phyloP scores from a whole-genome alignment of 35 echinoderm and acorn worm genomes.

The Apostichopus japonicus region DNA sequence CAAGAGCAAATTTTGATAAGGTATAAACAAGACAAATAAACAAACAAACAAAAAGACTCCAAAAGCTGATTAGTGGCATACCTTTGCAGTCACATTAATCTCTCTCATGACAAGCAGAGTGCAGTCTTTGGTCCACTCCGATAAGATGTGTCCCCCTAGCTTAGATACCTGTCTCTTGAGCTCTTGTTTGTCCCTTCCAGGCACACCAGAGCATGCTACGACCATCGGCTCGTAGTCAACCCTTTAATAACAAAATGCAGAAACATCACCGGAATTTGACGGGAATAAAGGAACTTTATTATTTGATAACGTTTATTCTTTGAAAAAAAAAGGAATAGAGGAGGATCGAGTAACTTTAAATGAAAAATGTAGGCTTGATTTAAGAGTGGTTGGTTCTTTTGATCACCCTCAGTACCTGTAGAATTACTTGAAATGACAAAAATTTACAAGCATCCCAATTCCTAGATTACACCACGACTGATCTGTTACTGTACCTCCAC shows the following conservation, averaged over 20 bases:
- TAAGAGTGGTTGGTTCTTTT: too few species aligned
- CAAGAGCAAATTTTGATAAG: too few species aligned
- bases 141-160: conserved; percentile 77
- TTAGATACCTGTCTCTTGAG: conserved; percentile 60
- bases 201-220: conserved; percentile 70
- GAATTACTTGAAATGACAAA: too few species aligned
- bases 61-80: background rate
- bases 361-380: too few species aligned
- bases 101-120: conserved; percentile 85
- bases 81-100: conserved; percentile 86
- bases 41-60: too few species aligned
- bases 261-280: background rate
- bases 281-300: background rate
- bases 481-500: conserved; percentile 66
- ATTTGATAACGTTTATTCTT: too few species aligned
- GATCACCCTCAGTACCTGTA: too few species aligned
- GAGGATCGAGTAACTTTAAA: too few species aligned
- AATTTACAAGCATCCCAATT: too few species aligned
- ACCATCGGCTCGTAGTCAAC: conserved; percentile 73
- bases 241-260: conserved; percentile 24
- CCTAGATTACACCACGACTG: too few species aligned
- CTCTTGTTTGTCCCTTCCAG: conserved; percentile 56
- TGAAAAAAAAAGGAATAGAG: too few species aligned
- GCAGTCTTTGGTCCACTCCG: conserved; percentile 84
- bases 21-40: too few species aligned